Conservation (phyloP, 2,888 invertebrate genomes). For the Mesorhabditis sp. region DNA sequence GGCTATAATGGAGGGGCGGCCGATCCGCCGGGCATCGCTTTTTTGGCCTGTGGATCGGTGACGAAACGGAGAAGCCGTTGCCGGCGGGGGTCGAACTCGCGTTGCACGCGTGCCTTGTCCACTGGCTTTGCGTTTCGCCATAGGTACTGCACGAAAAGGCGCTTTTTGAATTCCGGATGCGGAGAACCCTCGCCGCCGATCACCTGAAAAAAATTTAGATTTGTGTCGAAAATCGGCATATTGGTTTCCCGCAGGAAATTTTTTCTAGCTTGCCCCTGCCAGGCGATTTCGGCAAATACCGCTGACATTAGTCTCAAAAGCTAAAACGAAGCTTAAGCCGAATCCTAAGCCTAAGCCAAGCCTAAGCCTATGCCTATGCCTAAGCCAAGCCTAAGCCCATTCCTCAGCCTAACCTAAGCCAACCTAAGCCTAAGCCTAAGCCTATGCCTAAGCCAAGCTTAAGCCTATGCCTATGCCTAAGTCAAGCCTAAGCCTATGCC, state of each 20-base stretch:
- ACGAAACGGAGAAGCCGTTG: constrained; percentile 54
- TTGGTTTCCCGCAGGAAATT: no score
- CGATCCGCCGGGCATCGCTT: background rate
- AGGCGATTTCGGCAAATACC: no score
- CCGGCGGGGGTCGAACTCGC: constrained; percentile 55
- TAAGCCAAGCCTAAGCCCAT: constrained; percentile 7
- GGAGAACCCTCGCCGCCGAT: constrained; percentile 16
- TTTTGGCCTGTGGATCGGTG: constrained; percentile 42
- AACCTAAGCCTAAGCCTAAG: background rate
- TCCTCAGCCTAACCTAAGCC: background rate
- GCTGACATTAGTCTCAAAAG: no score
- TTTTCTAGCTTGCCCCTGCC: no score
- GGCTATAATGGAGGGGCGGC: background rate
- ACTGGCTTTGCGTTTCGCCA: constrained; percentile 57
- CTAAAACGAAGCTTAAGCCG: no score
- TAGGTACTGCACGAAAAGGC: constrained; percentile 56
- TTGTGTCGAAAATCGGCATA: no score
- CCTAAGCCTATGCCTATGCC: no score
- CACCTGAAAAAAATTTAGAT: no score
- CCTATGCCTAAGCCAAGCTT: background rate
- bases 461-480: constrained; percentile 2
- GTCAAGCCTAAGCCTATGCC: constrained; percentile 11
- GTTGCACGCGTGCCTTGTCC: constrained; percentile 56
- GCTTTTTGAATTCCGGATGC: constrained; percentile 47
- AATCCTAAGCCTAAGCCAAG: no score